Percentiles rank a stretch among this genome's conserved stretches.
These are phyloP conservation scores for Ormyrus nitidulus DNA, from an alignment of 2,888 invertebrate species.

Conservation along the genomic window DNA sequence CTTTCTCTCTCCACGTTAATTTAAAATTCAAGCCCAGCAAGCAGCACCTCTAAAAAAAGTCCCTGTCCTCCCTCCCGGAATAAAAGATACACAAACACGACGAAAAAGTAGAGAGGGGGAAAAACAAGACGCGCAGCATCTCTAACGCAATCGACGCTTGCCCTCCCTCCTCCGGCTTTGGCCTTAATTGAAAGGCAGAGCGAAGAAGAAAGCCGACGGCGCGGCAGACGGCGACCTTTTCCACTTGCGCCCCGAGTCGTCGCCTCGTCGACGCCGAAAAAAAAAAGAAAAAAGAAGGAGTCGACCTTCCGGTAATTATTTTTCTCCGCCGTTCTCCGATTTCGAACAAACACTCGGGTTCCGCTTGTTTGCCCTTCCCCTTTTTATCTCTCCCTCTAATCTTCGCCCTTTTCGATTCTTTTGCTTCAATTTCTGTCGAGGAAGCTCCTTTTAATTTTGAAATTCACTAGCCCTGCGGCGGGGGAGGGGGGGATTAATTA, in stretches of 20 bases:
- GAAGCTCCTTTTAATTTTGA: constrained; percentile 5
- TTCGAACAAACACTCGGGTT: constrained; percentile 46
- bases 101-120: not conserved
- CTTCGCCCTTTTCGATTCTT: constrained; percentile 9
- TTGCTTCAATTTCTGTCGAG: not conserved
- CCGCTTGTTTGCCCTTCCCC: constrained; percentile 11
- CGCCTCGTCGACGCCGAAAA: not conserved
- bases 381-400: constrained; percentile 44
- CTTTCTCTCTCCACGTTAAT: too few relatives aligned
- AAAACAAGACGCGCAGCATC: not conserved
- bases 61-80: too few relatives aligned
- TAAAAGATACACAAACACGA: constrained; percentile 5
- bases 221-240: too few relatives aligned
- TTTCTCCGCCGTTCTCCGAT: constrained; percentile 41
- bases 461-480: too few relatives aligned
- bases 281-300: constrained; percentile 16
- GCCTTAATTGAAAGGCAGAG: constrained; percentile 39
- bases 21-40: too few relatives aligned
- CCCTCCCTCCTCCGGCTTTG: not conserved
- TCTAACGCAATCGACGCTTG: constrained; percentile 13
- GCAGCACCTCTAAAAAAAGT: too few relatives aligned
- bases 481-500: too few relatives aligned
- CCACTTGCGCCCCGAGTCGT: not conserved
- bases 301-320: constrained; percentile 51
- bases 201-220: constrained; percentile 5